These are phyloP conservation scores for Pogonus chalceus DNA, from an alignment of 1,140 invertebrate genomes.

Conservation along the genomic window DNA sequence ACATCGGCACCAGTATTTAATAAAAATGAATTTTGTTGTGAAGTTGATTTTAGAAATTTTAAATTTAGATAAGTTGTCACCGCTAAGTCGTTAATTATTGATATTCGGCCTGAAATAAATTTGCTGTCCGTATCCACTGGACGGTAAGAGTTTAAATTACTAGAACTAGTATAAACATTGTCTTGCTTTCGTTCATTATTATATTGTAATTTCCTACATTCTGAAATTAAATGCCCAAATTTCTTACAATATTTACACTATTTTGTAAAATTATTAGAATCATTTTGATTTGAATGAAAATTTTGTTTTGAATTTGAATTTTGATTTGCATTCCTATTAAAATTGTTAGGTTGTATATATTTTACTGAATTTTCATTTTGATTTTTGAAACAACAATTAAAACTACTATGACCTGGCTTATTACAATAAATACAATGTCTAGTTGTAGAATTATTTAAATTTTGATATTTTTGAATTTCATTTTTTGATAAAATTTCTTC, in stretches of 20 bases:
- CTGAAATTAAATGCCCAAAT: neutral
- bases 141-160: slow-evolving; percentile 18
- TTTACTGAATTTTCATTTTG: neutral
- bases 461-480: slow-evolving; percentile 18
- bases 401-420: slow-evolving; percentile 16
- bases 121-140: slow-evolving; percentile 13
- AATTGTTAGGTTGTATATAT: neutral
- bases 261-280: neutral
- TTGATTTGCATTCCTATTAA: neutral
- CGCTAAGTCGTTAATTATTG: neutral
- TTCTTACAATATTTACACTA: slow-evolving; percentile 2
- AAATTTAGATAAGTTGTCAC: neutral
- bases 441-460: slow-evolving; percentile 11
- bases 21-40: neutral
- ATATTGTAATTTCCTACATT: neutral
- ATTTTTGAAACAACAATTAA: slow-evolving; percentile 10
- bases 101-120: slow-evolving; percentile 16
- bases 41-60: neutral
- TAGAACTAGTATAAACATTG: slow-evolving; percentile 5
- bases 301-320: neutral
- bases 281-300: neutral
- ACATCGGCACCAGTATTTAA: neutral
- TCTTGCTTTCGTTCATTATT: slow-evolving; percentile 8
- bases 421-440: slow-evolving; percentile 18
- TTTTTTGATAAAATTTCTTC: slow-evolving; percentile 20